Evolutionary conservation across 2,113 vertebrate genomes (phyloP), one percentile per base, ranked within the genome.

Genomic region (Chaetodon auriga): DNA sequence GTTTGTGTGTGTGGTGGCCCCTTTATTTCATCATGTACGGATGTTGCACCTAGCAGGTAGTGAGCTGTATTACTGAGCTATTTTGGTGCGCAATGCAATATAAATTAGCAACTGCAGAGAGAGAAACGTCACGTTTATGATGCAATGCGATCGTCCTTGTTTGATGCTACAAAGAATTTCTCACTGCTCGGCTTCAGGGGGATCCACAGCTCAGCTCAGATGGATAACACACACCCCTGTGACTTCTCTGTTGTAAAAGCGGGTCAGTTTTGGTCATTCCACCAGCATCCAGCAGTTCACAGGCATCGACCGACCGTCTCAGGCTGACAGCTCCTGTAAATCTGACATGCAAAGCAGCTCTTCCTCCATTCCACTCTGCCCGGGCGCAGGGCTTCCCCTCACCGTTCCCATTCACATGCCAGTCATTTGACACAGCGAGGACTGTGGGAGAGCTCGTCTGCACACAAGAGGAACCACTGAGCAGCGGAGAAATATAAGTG

Each of bases 351-450:
- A 84, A 61, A 84, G 69, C 61, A 51, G 57, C 66, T 61, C 64
- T 43, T 55, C 25, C 68, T 75, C 74, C 57, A 55, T 63, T 68
- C 68, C 45, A 72, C 51, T 30, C 75, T 19, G 1, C 75, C 25
- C 11, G 0, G 62, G 57, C n/a, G 30, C 71, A 54, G 89, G 87
- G 90, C 84, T 90, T 85, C 78, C 84, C 87, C 65, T 78, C 68
- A 4, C 45, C 19, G 7, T 58, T 45, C 43, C 71, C 54, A 38
- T 66, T 80, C 83, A 68, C 76, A 79, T 15, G 66, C 69, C 80
- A 68, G 86, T 72, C 83, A 75, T 23, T 68, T 41, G 66, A 84
- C 63, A 84, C 69, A 63, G 66, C 55, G 70, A 54, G 69, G 73
- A 41, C 55, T 51, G 80, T 58, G 58, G 78, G 85, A 76, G 78